A percentile compares a stretch with the other conserved stretches of the same genome.
These are phyloP conservation scores for Neomicropteryx cornuta DNA, from an alignment of 1,140 invertebrate genomes.

Conservation along the genomic window DNA sequence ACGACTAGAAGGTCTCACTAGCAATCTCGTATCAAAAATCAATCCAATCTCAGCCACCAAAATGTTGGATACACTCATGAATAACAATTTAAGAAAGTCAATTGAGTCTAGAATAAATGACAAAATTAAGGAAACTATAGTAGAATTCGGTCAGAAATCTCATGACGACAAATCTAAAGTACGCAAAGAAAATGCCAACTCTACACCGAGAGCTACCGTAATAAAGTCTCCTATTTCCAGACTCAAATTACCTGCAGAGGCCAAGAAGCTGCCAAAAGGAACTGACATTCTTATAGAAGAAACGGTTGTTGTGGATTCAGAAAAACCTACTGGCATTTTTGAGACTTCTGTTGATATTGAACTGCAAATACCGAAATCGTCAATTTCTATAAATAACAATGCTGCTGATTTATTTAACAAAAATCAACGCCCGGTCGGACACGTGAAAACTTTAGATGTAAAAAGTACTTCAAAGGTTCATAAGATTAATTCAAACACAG, in stretches of 20 bases:
- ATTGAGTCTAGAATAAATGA: constrained; percentile 39
- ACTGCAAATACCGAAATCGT: constrained; percentile 47
- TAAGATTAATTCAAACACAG: constrained; percentile 14
- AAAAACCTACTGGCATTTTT: constrained; percentile 50
- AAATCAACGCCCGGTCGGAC: constrained; percentile 18
- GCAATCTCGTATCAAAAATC: constrained; percentile 41
- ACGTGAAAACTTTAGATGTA: constrained; percentile 21
- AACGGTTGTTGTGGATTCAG: constrained; percentile 29
- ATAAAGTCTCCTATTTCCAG: constrained; percentile 42
- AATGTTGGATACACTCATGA: constrained; percentile 36
- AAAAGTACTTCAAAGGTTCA: constrained; percentile 18
- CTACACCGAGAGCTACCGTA: constrained; percentile 35
- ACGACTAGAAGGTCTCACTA: constrained; percentile 43
- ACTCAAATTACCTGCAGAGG: constrained; percentile 31
- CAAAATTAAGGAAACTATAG: constrained; percentile 29
- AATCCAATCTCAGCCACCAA: constrained; percentile 38
- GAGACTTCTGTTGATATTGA: constrained; percentile 50
- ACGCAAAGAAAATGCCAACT: constrained; percentile 26
- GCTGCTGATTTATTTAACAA: constrained; percentile 7
- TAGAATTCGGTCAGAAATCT: constrained; percentile 18
- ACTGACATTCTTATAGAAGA: constrained; percentile 23
- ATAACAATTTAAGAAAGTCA: constrained; percentile 39
- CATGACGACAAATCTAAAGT: constrained; percentile 24
- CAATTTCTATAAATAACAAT: constrained; percentile 25
- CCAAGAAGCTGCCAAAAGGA: constrained; percentile 29